Evolutionary conservation across 2,797 vertebrate genomes (phyloP).

Genomic region (Somateria mollissima): DNA sequence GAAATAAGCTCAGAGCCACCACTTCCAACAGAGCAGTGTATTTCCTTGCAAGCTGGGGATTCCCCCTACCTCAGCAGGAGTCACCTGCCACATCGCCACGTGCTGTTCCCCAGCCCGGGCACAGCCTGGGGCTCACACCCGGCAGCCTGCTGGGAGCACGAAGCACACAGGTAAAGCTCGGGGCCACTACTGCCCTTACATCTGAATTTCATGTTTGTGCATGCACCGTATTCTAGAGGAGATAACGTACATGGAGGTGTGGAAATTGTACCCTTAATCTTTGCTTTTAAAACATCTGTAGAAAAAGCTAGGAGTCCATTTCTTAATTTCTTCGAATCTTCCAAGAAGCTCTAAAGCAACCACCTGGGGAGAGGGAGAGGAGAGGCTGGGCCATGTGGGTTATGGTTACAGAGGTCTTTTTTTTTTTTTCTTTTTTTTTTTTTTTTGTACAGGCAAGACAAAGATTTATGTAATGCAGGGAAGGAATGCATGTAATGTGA

Average conservation of each 20-base stretch:
- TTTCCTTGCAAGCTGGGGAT: neutral
- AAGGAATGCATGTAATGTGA: constrained; percentile 57
- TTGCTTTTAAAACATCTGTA: neutral
- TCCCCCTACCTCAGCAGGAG: neutral
- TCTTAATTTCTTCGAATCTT: constrained; percentile 15
- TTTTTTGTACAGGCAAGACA: constrained; percentile 49
- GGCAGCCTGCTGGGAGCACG: accelerated
- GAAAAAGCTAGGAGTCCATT: neutral
- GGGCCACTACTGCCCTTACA: neutral
- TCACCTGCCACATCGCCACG: neutral
- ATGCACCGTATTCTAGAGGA: neutral
- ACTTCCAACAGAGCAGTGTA: neutral
- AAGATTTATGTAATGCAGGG: constrained; percentile 71
- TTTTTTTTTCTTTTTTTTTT: constrained; percentile 36
- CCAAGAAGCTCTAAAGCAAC: neutral
- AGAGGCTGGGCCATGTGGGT: neutral
- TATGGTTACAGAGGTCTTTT: constrained; percentile 36
- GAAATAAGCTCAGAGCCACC: neutral
- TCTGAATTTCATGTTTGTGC: neutral
- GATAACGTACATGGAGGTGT: neutral
- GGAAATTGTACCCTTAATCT: neutral
- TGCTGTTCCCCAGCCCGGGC: neutral
- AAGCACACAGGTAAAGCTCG: neutral
- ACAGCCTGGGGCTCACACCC: neutral
- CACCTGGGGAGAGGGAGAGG: neutral